phyloP scores from a whole-genome alignment of 1,140 invertebrate genomes.

The Hyles vespertilio region DNA sequence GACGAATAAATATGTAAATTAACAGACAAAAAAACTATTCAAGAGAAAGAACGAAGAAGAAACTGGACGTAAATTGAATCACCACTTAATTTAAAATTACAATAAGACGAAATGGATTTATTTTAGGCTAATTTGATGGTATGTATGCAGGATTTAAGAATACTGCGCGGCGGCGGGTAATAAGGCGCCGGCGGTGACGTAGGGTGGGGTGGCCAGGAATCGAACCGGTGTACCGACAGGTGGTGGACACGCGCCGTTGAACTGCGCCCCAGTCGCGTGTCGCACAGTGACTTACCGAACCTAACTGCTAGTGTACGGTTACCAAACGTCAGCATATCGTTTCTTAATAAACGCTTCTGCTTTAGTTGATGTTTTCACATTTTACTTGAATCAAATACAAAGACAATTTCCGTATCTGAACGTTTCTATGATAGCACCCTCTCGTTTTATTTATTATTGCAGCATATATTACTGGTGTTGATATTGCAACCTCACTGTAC shows the following conservation, averaged over 20 bases:
- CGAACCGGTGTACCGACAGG: conserved; percentile 47
- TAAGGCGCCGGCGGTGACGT: conserved; percentile 32
- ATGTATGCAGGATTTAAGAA: conserved; percentile 53
- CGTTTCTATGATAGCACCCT: no score
- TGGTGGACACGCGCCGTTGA: conserved; percentile 55
- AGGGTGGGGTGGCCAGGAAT: conserved; percentile 25
- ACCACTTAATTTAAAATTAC: conserved; percentile 8
- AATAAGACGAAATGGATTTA: conserved; percentile 9
- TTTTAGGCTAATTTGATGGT: conserved; percentile 24
- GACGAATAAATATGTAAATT: background rate
- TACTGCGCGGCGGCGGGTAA: conserved; percentile 50
- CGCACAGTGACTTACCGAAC: conserved; percentile 26
- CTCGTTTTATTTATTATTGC: no score
- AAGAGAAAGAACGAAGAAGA: conserved; percentile 2
- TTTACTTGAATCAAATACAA: no score
- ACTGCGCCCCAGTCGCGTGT: conserved; percentile 17
- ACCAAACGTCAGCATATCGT: background rate
- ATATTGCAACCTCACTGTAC: no score
- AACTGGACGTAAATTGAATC: conserved; percentile 7
- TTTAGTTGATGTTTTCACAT: no score
- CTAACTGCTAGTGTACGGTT: background rate
- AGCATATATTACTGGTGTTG: no score
- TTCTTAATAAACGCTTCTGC: no score
- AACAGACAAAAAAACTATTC: background rate
- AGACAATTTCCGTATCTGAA: no score